Conservation (phyloP, 2,888 invertebrate species). For the Cenopis cana region DNA sequence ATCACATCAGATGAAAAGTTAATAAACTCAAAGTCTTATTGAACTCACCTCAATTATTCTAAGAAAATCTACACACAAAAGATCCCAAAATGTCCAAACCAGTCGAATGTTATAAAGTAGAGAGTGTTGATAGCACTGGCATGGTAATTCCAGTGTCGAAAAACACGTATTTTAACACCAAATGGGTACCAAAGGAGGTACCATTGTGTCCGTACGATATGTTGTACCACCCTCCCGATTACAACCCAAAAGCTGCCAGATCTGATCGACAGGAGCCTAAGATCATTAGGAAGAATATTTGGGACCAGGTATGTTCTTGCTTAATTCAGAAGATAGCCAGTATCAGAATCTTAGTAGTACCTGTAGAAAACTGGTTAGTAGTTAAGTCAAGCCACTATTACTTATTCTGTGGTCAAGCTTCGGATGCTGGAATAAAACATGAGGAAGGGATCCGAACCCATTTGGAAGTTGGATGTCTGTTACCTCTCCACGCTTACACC, state of each 20-base stretch:
- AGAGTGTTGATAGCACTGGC: slow-evolving; percentile 60
- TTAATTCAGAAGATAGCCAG: too few species aligned
- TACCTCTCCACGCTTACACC: too few species aligned
- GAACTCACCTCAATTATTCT: background rate
- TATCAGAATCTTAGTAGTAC: too few species aligned
- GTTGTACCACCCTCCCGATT: slow-evolving; percentile 78
- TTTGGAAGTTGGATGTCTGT: too few species aligned
- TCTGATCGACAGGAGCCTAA: slow-evolving; percentile 76
- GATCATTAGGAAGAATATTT: slow-evolving; percentile 74
- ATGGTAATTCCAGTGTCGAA: slow-evolving; percentile 76
- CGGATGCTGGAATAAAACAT: too few species aligned
- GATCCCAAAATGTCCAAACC: slow-evolving; percentile 45
- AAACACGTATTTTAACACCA: slow-evolving; percentile 71
- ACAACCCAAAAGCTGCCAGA: slow-evolving; percentile 74
- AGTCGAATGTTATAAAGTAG: slow-evolving; percentile 44
- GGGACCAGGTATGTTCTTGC: slow-evolving; percentile 66
- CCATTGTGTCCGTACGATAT: slow-evolving; percentile 76
- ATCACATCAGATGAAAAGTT: background rate
- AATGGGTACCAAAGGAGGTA: slow-evolving; percentile 60
- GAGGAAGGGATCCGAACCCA: too few species aligned
- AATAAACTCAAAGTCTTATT: background rate
- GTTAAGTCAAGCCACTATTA: too few species aligned
- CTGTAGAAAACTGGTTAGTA: too few species aligned
- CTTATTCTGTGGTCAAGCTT: too few species aligned
- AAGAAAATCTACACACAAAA: slow-evolving; percentile 10